Base-by-base conservation (phyloP, 2,113 vertebrate species). In the Galemys pyrenaicus region DNA sequence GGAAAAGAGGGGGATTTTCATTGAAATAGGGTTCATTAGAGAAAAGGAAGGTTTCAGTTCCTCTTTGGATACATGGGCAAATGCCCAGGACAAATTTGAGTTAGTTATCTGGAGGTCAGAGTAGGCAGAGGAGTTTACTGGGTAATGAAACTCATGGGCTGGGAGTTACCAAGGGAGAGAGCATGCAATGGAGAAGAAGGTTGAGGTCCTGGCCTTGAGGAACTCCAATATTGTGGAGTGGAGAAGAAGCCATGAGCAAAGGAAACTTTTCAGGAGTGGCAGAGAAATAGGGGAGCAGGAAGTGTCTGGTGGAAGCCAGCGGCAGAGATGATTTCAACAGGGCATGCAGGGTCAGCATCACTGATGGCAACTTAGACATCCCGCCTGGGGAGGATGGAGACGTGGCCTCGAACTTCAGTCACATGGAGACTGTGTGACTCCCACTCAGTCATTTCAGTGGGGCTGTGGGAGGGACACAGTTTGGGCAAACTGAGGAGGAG, bases 351-450 rank as follows among this genome's bases (percentile, higher is more conserved):
- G 20, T 8, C 19, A 7, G 30, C 7, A 15, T n/a, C 26, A 41
- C 2, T 32, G n/a, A 16, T 44, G 64, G 49, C 9, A 32, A 39
- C 32, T 7, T 39, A 54, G 71, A 44, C 35, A 19, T 11, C 65
- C 41, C 11, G 41, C 19, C 1, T 4, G 1, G 2, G 26, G 32
- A 71, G 64, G 37, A 15, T 13, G 1, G 46, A 71, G 32, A 37
- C n/a, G 19, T 0, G 8, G 4, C 49, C 49, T 65, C 41, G 12
- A 11, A 0, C 16, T 6, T 65, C 26, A 11, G 13, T 9, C 19
- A 2, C 8, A 2, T 1, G 5, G 37, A 19, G 32, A 8, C 5
- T 8, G 39, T 20, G 60, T 0, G 8, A 39, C 46, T 1, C 11
- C 62, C 5, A 3, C 9, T 22, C 46, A 54, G 46, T 37, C 17